These are phyloP conservation scores for Cuniculus paca DNA, from an alignment of 2,797 vertebrate species.

Conservation along the genomic window DNA sequence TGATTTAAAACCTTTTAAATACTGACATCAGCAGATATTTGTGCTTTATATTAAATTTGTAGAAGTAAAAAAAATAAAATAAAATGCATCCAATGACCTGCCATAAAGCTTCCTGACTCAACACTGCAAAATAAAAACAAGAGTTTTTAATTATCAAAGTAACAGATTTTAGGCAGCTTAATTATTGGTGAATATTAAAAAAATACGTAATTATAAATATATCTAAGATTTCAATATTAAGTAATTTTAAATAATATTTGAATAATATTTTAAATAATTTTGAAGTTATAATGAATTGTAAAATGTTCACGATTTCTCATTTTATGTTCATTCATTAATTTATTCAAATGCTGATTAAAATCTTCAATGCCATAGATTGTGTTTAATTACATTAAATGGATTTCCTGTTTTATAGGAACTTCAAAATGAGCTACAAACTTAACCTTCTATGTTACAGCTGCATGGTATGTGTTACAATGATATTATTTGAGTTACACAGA, in stretches of 20 bases:
- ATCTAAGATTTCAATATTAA: background rate
- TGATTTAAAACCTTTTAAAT: background rate
- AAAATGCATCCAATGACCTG: background rate
- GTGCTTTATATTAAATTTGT: background rate
- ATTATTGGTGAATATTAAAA: background rate
- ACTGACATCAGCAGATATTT: background rate
- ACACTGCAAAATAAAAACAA: background rate
- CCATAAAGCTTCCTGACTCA: background rate
- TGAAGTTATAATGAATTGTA: background rate
- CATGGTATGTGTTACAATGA: background rate
- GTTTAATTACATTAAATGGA: background rate
- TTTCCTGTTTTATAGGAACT: background rate
- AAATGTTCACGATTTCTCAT: background rate
- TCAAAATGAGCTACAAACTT: background rate
- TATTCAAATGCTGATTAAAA: background rate
- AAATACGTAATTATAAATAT: background rate
- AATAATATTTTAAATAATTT: conserved; percentile 33
- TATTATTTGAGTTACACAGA: background rate
- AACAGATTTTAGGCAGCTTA: background rate
- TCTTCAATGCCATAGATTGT: background rate
- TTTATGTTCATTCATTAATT: background rate
- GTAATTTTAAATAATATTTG: conserved; percentile 18
- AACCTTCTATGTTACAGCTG: background rate
- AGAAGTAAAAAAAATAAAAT: background rate
- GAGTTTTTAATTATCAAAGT: background rate